A percentile compares a stretch with the other conserved stretches of the same genome.
These are phyloP conservation scores for Myoxocephalus aenaeus DNA, from an alignment of 2,797 vertebrate species.

Conservation along the genomic window DNA sequence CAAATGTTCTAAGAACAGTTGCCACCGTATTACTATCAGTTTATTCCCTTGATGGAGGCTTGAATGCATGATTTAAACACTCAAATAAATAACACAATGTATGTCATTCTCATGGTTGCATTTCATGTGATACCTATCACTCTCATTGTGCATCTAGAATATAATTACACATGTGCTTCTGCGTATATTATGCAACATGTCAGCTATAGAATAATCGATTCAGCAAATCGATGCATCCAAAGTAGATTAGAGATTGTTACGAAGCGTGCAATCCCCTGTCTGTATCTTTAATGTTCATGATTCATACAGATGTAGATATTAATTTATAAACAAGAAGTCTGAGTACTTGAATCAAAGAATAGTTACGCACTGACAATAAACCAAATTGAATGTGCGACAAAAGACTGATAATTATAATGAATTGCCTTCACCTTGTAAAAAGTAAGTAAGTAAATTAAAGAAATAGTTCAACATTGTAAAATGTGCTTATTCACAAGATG, in stretches of 20 bases:
- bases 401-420: neutral
- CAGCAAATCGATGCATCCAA: conserved; percentile 1
- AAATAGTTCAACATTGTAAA: conserved; percentile 10
- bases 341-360: conserved; percentile 13
- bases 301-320: conserved; percentile 31
- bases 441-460: neutral
- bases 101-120: neutral
- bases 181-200: conserved; percentile 49
- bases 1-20: conserved; percentile 39
- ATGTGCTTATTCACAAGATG: neutral
- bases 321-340: conserved; percentile 13
- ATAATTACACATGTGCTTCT: conserved; percentile 35
- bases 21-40: conserved; percentile 28
- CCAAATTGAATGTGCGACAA: neutral
- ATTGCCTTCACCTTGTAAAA: neutral
- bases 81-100: conserved; percentile 46
- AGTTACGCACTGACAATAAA: conserved; percentile 25
- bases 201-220: conserved; percentile 21
- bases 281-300: conserved; percentile 10
- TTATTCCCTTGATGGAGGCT: conserved; percentile 15
- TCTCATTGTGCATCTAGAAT: conserved; percentile 22
- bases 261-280: neutral
- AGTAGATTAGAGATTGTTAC: neutral
- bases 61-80: conserved; percentile 37
- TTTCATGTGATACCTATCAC: conserved; percentile 5